Base-by-base conservation (phyloP, 2,888 invertebrate genomes). In the Laspeyria flexula region DNA sequence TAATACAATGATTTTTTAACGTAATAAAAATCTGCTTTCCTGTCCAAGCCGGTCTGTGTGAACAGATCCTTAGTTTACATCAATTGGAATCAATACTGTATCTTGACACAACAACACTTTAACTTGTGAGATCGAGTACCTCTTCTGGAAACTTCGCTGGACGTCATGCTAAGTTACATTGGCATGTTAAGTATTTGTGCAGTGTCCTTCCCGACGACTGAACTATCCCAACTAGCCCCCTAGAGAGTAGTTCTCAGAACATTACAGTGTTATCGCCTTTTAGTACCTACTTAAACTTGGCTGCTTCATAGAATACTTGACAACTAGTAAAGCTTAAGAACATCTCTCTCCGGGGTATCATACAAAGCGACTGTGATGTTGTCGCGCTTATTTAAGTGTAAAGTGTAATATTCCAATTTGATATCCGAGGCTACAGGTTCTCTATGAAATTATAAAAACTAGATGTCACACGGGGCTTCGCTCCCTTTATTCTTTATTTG, bases 201-300 rank as follows among this genome's bases (percentile, higher is more conserved):
- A 21, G 41, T 42, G 13, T 30, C 21, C 16, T 31, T 30, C 15
- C 1, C n/a, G 39, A n/a, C 15, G 15, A 11, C 2, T 15, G 5
- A 25, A 34, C 23, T 15, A 13, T 29, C 11, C 7, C 1, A n/a
- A 21, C 27, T 35, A n/a, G 30, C 6, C 1, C 37, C 12, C 37
- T 10, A 5, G 37, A n/a, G 37, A 12, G 11, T 1, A 16, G 18
- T 34, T 37, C 21, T 37, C 18, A 11, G 11, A 21, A 12, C 37
- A 37, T 21, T 37, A 37, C 37, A 23, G 7, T 10, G 23, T 23
- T 23, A 23, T n/a, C 33, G 30, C 10, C 30, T 38, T 37, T 38
- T 23, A 44, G 44, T 44, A 38, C 30, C 38, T 3, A 38, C 30
- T 42, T 30, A 30, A 38, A 38, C 30, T 23, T 18, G 30, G 12